A percentile compares a stretch with the other conserved stretches of the same genome.
These are phyloP conservation scores for Fissipunctia ypsillon DNA, from an alignment of 2,888 invertebrate genomes.

Conservation along the genomic window DNA sequence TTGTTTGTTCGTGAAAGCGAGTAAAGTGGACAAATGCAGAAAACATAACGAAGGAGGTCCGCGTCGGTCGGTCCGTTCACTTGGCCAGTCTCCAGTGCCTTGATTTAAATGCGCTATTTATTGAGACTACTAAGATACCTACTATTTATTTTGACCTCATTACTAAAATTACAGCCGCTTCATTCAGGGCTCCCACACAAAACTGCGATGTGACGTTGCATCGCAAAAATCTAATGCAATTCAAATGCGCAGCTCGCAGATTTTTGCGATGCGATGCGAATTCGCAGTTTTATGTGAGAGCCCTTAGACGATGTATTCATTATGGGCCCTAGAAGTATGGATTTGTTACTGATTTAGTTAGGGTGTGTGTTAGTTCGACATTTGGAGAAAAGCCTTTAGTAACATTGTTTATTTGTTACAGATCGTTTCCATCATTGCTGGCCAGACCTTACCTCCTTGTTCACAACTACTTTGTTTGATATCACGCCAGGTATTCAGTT, in stretches of 20 bases:
- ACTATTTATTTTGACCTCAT: constrained; percentile 70
- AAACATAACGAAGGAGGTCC: constrained; percentile 81
- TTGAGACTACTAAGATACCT: constrained; percentile 72
- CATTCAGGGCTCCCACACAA: no score
- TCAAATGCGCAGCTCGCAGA: no score
- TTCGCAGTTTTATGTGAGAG: no score
- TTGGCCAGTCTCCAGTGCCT: constrained; percentile 84
- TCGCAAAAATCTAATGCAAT: no score
- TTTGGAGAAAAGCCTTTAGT: background rate
- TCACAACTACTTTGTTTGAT: background rate
- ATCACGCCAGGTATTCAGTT: background rate
- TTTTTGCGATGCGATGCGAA: no score
- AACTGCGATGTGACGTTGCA: no score
- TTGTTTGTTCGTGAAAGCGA: constrained; percentile 86
- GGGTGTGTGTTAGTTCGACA: background rate
- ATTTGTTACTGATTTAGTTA: background rate
- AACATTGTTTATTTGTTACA: background rate
- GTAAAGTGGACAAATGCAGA: constrained; percentile 85
- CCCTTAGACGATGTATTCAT: no score
- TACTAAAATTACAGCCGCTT: constrained; percentile 59
- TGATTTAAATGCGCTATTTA: constrained; percentile 85
- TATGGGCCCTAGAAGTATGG: background rate
- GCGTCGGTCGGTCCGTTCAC: constrained; percentile 69
- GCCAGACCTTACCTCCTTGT: background rate
- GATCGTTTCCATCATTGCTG: background rate